These are phyloP conservation scores for Corythoichthys intestinalis DNA, from an alignment of 2,113 vertebrate genomes.

Conservation along the genomic window DNA sequence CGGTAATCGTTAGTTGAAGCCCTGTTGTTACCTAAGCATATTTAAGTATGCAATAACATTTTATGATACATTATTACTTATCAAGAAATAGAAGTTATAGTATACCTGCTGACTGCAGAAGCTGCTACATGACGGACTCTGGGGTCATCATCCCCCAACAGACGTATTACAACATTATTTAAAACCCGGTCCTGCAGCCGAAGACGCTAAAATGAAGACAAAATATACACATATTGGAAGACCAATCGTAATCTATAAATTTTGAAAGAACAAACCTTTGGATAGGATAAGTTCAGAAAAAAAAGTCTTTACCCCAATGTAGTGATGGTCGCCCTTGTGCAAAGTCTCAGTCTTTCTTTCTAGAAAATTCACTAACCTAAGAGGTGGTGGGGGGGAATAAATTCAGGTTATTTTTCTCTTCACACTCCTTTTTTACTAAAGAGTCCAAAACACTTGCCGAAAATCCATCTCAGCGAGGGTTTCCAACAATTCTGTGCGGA, in stretches of 20 bases:
- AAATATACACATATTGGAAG: not conserved
- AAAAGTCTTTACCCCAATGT: conserved; percentile 79
- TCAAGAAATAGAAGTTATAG: not conserved
- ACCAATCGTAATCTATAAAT: not conserved
- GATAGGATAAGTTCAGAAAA: not conserved
- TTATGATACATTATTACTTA: not conserved
- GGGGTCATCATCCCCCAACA: conserved; percentile 93
- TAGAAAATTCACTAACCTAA: conserved; percentile 86
- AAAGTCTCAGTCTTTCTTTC: conserved; percentile 81
- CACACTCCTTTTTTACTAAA: not conserved
- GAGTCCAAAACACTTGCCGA: conserved; percentile 66
- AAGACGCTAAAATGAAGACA: conserved; percentile 70
- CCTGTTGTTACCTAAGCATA: no score
- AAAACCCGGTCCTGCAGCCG: conserved; percentile 88
- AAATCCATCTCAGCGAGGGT: conserved; percentile 93
- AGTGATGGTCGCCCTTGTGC: conserved; percentile 89
- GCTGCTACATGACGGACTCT: conserved; percentile 88
- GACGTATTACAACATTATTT: conserved; percentile 78
- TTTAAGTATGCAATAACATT: not conserved
- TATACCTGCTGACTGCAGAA: conserved; percentile 79
- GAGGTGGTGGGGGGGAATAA: not conserved
- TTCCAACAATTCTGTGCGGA: conserved; percentile 92
- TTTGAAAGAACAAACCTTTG: not conserved
- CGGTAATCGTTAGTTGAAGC: no score
- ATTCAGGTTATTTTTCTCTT: not conserved